Evolutionary conservation across 2,888 invertebrate genomes (phyloP), one percentile per base, ranked within the genome.

Genomic region (Limnephilus marmoratus): DNA sequence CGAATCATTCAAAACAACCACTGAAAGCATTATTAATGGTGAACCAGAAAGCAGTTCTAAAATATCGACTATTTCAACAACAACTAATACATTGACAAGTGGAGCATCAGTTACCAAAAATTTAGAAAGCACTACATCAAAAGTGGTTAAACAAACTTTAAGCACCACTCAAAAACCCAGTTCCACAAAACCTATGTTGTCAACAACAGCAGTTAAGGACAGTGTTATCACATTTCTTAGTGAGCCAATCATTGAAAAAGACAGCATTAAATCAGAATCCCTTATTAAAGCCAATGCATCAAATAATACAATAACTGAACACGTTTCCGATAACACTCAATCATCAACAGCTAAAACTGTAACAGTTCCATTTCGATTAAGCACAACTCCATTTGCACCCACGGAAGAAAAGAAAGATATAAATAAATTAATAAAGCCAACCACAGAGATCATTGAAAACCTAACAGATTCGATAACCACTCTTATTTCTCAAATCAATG

Each of bases 401-500:
- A 37, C 37, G 37, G 37, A 15, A 31, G 34, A 34, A 37, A 83
- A 83, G 31, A 41, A 37, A 83, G 24, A 83, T 83, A 24, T 24
- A 37, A 41, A 83, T 68, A 7, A 68, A 68, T 24, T 24, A 68
- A 5, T n/a, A 68, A 68, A 68, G 0, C 68, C 68, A 7, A 68
- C 68, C n/a, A n/a, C 68, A 68, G 68, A 68, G 9, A 68, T n/a
- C 24, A 24, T 45, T 34, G 31, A 90, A 93, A 93, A 93, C 49
- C 90, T 94, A 13, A 95, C 96, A 2, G 96, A 95, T 93, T 96
- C 96, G 3, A 96, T 96, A 95, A 96, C 94, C 91, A 96, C 96
- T 94, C 94, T 96, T 94, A 81, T 96, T n/a, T 96, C 95, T n/a
- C 96, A 96, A 94, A 95, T 96, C 15, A 53, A 85, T 37, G 18